These are phyloP conservation scores for Nothura maculosa DNA, from an alignment of 2,797 vertebrate species.

Conservation along the genomic window DNA sequence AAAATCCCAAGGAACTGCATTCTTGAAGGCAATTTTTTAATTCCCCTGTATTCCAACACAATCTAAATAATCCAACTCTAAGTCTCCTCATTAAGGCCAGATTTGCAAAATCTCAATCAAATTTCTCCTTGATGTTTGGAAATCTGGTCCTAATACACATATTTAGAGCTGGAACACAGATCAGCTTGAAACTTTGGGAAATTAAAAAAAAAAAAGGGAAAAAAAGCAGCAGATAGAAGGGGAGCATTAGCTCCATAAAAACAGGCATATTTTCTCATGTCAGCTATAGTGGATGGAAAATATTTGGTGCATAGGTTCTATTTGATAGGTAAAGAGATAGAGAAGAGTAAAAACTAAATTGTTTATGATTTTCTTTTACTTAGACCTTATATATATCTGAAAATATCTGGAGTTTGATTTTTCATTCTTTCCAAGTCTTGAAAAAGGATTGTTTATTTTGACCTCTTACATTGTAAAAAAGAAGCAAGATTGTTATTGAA, in stretches of 20 bases:
- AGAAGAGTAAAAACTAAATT: conserved; percentile 5
- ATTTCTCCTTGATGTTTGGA: background rate
- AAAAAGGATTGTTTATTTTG: background rate
- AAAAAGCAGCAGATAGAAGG: background rate
- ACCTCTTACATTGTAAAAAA: background rate
- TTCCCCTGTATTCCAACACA: background rate
- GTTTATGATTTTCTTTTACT: background rate
- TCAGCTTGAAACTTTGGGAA: background rate
- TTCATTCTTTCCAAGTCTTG: background rate
- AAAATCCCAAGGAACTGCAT: background rate
- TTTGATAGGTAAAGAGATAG: background rate
- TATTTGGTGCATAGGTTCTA: too few relatives aligned
- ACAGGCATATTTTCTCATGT: too few relatives aligned
- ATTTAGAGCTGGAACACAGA: conserved; percentile 17
- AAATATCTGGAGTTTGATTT: background rate
- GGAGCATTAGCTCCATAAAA: too few relatives aligned
- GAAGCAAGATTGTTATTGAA: background rate
- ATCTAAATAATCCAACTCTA: conserved; percentile 33
- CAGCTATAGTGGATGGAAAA: too few relatives aligned
- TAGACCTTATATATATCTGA: background rate
- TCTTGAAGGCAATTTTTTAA: conserved; percentile 4
- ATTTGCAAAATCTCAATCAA: conserved; percentile 20
- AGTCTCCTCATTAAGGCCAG: background rate
- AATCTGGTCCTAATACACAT: conserved; percentile 20
- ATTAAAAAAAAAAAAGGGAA: background rate